Conservation (phyloP, 2,797 vertebrate genomes). For the Artibeus lituratus region DNA sequence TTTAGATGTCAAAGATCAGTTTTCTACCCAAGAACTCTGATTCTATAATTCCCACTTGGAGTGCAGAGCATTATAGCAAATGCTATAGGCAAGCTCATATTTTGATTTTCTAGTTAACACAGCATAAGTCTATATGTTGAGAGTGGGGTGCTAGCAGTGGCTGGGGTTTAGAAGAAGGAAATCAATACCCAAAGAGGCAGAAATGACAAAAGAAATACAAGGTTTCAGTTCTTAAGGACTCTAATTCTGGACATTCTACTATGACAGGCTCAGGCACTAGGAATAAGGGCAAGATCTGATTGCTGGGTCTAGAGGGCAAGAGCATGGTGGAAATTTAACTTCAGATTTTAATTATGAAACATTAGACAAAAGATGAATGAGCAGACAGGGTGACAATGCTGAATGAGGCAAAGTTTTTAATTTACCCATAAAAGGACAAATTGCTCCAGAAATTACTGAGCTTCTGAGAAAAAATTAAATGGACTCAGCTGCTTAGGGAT, state of each 20-base stretch:
- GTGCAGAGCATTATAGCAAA: neutral
- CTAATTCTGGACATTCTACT: neutral
- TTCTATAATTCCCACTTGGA: neutral
- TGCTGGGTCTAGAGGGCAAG: neutral
- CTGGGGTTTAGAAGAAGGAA: neutral
- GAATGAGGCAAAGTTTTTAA: neutral
- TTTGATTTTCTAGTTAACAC: neutral
- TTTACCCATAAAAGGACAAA: neutral
- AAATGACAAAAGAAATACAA: neutral
- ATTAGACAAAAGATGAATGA: neutral
- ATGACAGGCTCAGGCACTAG: neutral
- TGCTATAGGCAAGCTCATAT: neutral
- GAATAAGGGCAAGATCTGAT: neutral
- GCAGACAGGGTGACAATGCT: neutral
- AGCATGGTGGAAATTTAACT: neutral
- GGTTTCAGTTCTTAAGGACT: neutral
- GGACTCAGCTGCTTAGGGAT: neutral
- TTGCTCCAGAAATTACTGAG: neutral
- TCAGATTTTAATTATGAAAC: neutral
- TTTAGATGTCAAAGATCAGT: neutral
- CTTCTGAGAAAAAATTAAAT: neutral
- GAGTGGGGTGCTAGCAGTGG: neutral
- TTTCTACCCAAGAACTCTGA: neutral
- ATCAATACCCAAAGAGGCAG: neutral
- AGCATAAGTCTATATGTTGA: neutral